These are phyloP conservation scores for Sipunculus nudus DNA, from an alignment of 2,888 invertebrate species.

Conservation along the genomic window DNA sequence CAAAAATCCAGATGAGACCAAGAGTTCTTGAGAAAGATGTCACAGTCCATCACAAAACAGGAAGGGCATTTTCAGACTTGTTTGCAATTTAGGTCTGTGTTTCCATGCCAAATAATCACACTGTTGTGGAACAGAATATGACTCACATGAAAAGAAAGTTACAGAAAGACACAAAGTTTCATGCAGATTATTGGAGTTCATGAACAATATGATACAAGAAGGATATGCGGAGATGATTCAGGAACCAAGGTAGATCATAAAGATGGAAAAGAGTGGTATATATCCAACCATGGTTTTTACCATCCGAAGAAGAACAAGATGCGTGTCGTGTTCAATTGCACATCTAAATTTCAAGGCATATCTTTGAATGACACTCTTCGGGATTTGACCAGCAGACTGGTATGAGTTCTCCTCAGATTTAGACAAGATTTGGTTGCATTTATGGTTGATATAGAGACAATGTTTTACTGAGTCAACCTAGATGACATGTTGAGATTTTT, in stretches of 20 bases:
- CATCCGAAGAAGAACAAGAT: conserved; percentile 13
- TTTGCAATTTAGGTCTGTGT: neutral
- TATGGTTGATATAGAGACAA: conserved; percentile 31
- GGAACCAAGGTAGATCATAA: neutral
- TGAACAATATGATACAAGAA: neutral
- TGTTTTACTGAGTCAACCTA: conserved; percentile 21
- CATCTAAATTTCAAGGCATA: conserved; percentile 4
- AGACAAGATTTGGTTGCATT: conserved; percentile 19
- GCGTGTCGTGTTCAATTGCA: conserved; percentile 18
- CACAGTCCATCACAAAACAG: neutral
- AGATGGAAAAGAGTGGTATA: conserved; percentile 12
- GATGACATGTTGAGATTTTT: conserved; percentile 24
- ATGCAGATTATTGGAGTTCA: neutral
- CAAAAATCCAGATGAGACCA: neutral
- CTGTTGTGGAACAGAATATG: neutral
- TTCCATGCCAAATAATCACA: conserved; percentile 12
- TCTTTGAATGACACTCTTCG: conserved; percentile 33
- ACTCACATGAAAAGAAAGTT: neutral
- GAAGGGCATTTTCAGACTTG: conserved; percentile 5
- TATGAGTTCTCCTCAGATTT: conserved; percentile 28
- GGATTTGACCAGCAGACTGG: conserved; percentile 30
- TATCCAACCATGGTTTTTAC: conserved; percentile 34
- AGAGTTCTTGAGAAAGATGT: neutral
- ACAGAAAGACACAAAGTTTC: neutral
- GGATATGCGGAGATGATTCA: conserved; percentile 1